Percentiles rank a stretch among this genome's conserved stretches.
Conservation (phyloP, 2,888 invertebrate species). For the Cryptocheilus praepositus region DNA sequence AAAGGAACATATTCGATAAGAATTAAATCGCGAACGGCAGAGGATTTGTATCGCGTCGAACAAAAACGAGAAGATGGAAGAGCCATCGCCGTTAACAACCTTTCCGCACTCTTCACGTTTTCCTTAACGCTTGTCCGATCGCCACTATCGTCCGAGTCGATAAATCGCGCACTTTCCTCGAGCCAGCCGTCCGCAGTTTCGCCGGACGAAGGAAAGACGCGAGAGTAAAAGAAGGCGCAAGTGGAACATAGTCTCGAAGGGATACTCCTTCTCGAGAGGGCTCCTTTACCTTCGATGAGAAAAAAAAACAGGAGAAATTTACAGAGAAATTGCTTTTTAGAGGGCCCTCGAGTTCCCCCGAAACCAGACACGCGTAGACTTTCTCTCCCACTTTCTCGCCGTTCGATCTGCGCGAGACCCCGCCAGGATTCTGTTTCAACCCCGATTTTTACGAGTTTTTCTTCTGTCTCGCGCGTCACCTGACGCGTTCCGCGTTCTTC, state of each 20-base stretch:
- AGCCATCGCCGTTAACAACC: conserved; percentile 17
- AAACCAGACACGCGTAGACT: neutral
- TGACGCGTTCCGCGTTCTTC: too few relatives aligned
- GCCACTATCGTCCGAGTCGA: conserved; percentile 10
- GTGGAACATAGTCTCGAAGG: neutral
- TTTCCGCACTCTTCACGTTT: neutral
- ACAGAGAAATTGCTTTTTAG: conserved; percentile 15
- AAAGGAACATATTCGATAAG: too few relatives aligned
- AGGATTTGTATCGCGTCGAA: too few relatives aligned
- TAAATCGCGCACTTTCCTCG: conserved; percentile 14
- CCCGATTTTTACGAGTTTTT: too few relatives aligned
- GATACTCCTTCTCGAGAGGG: conserved; percentile 5
- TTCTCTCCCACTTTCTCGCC: neutral
- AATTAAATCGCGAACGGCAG: too few relatives aligned
- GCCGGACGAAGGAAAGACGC: neutral
- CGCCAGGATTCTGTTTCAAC: too few relatives aligned
- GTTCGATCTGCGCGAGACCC: too few relatives aligned
- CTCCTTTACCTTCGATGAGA: neutral
- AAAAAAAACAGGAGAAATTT: conserved; percentile 6
- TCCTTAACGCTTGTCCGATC: conserved; percentile 20
- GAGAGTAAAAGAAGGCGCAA: neutral
- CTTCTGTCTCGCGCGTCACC: too few relatives aligned
- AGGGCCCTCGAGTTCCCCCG: conserved; percentile 9
- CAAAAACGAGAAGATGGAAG: too few relatives aligned
- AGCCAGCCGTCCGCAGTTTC: neutral